Evolutionary conservation across 2,888 invertebrate genomes (phyloP).

Genomic region (Parnassius apollo): DNA sequence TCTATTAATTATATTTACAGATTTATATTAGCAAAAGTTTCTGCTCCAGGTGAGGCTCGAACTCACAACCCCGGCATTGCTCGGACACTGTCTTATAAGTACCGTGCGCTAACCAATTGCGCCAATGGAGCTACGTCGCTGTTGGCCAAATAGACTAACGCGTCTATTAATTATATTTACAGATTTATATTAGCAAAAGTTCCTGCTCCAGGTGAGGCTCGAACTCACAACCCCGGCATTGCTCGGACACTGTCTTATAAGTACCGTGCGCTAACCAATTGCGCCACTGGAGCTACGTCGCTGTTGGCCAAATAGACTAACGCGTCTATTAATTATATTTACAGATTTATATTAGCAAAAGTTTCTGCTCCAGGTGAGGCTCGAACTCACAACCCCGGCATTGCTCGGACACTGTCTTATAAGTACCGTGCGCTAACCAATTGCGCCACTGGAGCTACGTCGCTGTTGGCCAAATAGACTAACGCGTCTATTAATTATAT

Average conservation of each 20-base stretch:
- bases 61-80: constrained; percentile 99
- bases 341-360: constrained; percentile 1
- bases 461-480: no score
- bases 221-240: constrained; percentile 99
- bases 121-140: constrained; percentile 99
- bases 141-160: no score
- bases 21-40: constrained; percentile 1
- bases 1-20: no score
- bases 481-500: no score
- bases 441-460: constrained; percentile 99
- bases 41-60: constrained; percentile 99
- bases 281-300: constrained; percentile 99
- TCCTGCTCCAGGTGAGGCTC: constrained; percentile 98
- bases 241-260: constrained; percentile 94
- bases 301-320: no score
- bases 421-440: constrained; percentile 99
- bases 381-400: constrained; percentile 99
- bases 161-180: no score
- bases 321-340: no score
- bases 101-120: constrained; percentile 99
- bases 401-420: constrained; percentile 92
- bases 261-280: constrained; percentile 99
- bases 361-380: constrained; percentile 97
- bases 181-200: constrained; percentile 1
- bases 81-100: constrained; percentile 97